Percentiles rank a stretch among this genome's conserved stretches.
These are phyloP conservation scores for Mastacembelus armatus DNA, from an alignment of 2,797 vertebrate genomes.

Conservation along the genomic window DNA sequence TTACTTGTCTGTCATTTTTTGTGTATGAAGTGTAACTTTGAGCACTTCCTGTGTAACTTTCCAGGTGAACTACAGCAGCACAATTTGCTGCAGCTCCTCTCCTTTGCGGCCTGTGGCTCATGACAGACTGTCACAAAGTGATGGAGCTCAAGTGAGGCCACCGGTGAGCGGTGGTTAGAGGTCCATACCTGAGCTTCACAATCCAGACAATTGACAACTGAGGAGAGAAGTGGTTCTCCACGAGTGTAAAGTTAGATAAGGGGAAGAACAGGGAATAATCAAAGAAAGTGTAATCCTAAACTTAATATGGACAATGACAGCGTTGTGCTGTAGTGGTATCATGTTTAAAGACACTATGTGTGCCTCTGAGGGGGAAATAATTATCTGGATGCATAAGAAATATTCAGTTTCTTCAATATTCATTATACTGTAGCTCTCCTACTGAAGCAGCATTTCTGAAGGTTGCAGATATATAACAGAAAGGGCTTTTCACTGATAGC, in stretches of 20 bases:
- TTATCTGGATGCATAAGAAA: conserved; percentile 5
- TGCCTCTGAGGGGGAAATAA: background rate
- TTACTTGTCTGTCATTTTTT: conserved; percentile 13
- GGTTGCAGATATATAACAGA: conserved; percentile 34
- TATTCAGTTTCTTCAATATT: conserved; percentile 14
- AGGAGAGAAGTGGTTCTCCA: conserved; percentile 30
- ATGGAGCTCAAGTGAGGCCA: conserved; percentile 72
- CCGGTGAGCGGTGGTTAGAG: conserved; percentile 66
- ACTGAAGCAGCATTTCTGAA: background rate
- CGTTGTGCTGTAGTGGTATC: background rate
- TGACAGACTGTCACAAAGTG: conserved; percentile 78
- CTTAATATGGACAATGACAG: background rate
- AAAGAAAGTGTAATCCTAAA: conserved; percentile 26
- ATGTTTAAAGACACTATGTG: conserved; percentile 8
- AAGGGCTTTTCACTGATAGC: conserved; percentile 33
- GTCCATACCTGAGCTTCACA: conserved; percentile 60
- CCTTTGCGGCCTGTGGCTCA: conserved; percentile 55
- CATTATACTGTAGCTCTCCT: background rate
- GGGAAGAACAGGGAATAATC: background rate
- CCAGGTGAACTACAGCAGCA: conserved; percentile 60
- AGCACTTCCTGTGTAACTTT: conserved; percentile 69
- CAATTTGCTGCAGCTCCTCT: conserved; percentile 60
- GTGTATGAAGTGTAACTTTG: conserved; percentile 26
- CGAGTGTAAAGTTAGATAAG: conserved; percentile 1
- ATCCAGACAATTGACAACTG: conserved; percentile 66